Conservation (phyloP, 2,113 vertebrate genomes). For the Melanerpes aurifrons region DNA sequence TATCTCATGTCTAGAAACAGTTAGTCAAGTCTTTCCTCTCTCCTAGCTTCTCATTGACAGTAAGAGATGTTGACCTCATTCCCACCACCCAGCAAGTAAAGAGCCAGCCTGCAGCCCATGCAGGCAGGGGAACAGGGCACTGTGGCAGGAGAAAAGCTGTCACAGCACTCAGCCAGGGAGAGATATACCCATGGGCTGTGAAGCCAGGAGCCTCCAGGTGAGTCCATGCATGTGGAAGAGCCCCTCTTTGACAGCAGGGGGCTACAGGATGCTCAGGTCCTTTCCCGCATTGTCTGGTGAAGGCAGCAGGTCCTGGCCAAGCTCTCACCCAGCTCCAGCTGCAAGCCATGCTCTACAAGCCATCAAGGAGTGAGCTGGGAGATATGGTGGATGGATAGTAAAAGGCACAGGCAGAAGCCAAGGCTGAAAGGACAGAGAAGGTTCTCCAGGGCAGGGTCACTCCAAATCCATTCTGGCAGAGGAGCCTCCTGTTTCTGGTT, state of each 20-base stretch:
- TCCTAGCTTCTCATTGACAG: not conserved
- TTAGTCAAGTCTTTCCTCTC: not conserved
- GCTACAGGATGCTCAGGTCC: not conserved
- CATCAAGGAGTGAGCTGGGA: not conserved
- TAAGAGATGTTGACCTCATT: not conserved
- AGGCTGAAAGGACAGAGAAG: constrained; percentile 8
- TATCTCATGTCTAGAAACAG: not conserved
- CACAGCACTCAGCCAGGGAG: not conserved
- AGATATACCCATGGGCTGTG: not conserved
- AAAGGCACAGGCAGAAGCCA: constrained; percentile 60
- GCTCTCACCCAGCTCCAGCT: not conserved
- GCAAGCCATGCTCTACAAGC: constrained; percentile 31
- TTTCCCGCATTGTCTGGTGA: not conserved
- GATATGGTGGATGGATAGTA: not conserved
- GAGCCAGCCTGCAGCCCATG: not conserved
- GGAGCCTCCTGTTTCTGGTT: not conserved
- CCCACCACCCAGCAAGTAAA: not conserved
- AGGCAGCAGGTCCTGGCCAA: not conserved
- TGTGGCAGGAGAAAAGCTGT: accelerated
- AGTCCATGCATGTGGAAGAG: not conserved
- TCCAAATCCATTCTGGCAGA: not conserved
- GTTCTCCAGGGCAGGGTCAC: not conserved
- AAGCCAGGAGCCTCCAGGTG: not conserved
- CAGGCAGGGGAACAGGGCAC: not conserved
- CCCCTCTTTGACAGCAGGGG: not conserved